Conservation (phyloP, 2,113 vertebrate species). For the Balaeniceps rex region DNA sequence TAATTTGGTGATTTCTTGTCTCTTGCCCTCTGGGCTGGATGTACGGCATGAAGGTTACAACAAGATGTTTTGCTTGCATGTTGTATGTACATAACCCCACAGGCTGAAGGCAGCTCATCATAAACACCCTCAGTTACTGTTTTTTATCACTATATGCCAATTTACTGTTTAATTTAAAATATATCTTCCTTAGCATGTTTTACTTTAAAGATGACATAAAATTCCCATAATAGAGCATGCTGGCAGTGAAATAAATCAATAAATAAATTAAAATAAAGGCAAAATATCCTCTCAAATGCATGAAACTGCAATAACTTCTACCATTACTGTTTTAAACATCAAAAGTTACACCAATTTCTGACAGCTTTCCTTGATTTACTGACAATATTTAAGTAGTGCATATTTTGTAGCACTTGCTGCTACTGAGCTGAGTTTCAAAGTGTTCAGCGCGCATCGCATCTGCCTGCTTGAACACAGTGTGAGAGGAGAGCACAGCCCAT, state of each 20-base stretch:
- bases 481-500: background rate
- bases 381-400: background rate
- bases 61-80: background rate
- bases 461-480: background rate
- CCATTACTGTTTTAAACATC: constrained; percentile 7
- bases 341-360: background rate
- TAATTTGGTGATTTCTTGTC: background rate
- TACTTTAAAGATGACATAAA: constrained; percentile 47
- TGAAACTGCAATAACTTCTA: constrained; percentile 22
- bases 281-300: background rate
- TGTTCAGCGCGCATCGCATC: fast-evolving
- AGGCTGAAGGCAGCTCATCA: background rate
- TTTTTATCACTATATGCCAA: background rate
- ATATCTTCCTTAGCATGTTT: constrained; percentile 20
- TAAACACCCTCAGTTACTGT: background rate
- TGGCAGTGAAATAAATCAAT: constrained; percentile 31
- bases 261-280: constrained; percentile 16
- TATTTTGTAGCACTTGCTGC: background rate
- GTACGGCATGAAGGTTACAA: background rate
- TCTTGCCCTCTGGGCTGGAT: background rate
- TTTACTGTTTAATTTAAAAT: constrained; percentile 41
- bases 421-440: constrained; percentile 1
- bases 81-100: background rate
- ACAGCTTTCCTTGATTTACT: constrained; percentile 6
- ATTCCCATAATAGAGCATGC: background rate